Conservation (phyloP, 2,888 invertebrate species). For the Anagyrus pseudococci region DNA sequence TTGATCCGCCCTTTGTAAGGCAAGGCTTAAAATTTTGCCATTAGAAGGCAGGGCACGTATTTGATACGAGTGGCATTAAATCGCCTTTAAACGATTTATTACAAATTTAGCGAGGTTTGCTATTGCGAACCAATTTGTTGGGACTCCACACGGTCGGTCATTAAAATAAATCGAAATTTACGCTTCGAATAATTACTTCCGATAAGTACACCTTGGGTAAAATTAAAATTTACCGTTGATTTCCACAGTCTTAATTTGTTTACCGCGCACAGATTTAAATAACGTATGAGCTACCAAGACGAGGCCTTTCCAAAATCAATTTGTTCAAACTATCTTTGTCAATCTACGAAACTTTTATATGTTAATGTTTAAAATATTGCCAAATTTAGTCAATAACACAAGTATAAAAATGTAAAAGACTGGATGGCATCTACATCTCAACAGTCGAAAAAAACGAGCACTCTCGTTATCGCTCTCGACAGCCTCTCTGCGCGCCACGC, state of each 20-base stretch:
- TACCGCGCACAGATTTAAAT: no score
- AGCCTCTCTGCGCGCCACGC: no score
- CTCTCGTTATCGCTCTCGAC: no score
- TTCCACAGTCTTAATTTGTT: background rate
- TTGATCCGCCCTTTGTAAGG: background rate
- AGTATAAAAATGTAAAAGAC: no score
- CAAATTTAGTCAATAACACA: no score
- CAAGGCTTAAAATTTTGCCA: conserved; percentile 27
- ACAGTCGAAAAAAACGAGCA: no score
- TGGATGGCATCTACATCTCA: no score
- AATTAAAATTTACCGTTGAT: conserved; percentile 25
- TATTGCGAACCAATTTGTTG: conserved; percentile 36
- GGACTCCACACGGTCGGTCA: conserved; percentile 36
- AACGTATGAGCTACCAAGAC: no score
- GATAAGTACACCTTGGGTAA: background rate
- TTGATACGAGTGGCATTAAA: conserved; percentile 35
- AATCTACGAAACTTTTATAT: no score
- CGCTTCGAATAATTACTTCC: conserved; percentile 37
- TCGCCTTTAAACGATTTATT: conserved; percentile 51
- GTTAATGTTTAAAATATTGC: no score
- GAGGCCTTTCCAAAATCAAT: no score
- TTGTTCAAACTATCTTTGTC: no score
- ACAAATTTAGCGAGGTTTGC: conserved; percentile 42
- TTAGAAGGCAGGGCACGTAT: conserved; percentile 51
- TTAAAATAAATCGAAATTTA: conserved; percentile 46